Evolutionary conservation across 2,113 vertebrate species (phyloP), one percentile per base, ranked within the genome.

Genomic region (Larimichthys crocea): DNA sequence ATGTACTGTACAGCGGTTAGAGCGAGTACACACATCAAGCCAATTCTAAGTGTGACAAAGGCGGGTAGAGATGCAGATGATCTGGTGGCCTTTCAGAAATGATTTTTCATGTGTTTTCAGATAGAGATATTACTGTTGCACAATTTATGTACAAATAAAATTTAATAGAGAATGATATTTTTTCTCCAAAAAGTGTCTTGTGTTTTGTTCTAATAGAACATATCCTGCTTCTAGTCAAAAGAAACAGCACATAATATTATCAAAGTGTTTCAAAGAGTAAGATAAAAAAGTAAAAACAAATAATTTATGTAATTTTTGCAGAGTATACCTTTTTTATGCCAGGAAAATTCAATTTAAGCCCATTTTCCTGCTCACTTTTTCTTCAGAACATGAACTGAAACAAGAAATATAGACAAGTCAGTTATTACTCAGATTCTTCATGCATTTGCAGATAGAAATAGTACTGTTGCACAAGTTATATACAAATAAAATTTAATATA

Each of bases 61-160:
- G 53, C 16, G 72, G 35, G 65, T 62, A 29, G 63, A 68, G 76
- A 87, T 69, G 68, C 52, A 60, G 78, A 84, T 74, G 72, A 66
- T 70, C 68, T 76, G 80, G 89, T 92, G 89, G 91, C 89, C 89
- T 93, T 93, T 88, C 48, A 80, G 65, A 85, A 82, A 85, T 60
- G 48, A 88, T 85, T 92, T 82, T 83, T 91, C 66, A 85, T 84
- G 74, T 82, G 83, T 92, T 88, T 92, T 89, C 90, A 46, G 44
- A 46, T 46, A 46, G 44, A 46, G 84, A 76, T 87, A 83, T 79
- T 87, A 61, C 85, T 91, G 85, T 93, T 92, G 93, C 92, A 93
- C 93, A 94, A 92, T 94, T 94, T 94, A 90, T 92, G 92, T 92
- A 94, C 86, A 91, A 95, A 94, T 94, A 91, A 94, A 94, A 65